phyloP scores from a whole-genome alignment of 1,140 invertebrate genomes.

The Cotesia vestalis region DNA sequence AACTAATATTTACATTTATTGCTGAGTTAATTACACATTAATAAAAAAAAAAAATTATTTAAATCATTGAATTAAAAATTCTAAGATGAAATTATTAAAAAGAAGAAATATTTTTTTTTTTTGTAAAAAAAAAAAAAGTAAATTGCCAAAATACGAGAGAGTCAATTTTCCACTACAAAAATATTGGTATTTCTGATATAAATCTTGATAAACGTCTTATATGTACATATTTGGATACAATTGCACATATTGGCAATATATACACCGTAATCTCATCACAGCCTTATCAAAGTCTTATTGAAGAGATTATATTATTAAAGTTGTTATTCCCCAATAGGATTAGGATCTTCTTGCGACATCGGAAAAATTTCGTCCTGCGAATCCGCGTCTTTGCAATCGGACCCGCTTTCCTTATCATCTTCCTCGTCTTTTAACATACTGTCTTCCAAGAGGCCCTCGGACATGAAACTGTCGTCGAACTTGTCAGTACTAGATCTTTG shows the following conservation, averaged over 20 bases:
- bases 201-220: not conserved
- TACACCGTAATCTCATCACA: conserved; percentile 6
- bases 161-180: not conserved
- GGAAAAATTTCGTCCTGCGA: not conserved
- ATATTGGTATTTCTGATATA: not conserved
- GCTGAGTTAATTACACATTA: not conserved
- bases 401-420: not conserved
- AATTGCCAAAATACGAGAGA: conserved; percentile 12
- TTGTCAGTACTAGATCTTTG: not conserved
- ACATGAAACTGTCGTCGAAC: not conserved
- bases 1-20: conserved; percentile 4
- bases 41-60: not conserved
- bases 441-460: not conserved
- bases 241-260: conserved; percentile 10
- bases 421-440: not conserved
- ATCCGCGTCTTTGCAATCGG: not conserved
- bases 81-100: no score
- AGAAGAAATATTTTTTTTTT: no score
- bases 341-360: not conserved
- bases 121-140: no score
- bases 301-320: not conserved
- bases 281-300: conserved; percentile 1
- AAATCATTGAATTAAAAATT: no score
- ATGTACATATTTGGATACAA: conserved; percentile 8
- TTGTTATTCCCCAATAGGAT: not conserved